Conservation (phyloP, 2,113 vertebrate genomes). For the Ondatra zibethicus region DNA sequence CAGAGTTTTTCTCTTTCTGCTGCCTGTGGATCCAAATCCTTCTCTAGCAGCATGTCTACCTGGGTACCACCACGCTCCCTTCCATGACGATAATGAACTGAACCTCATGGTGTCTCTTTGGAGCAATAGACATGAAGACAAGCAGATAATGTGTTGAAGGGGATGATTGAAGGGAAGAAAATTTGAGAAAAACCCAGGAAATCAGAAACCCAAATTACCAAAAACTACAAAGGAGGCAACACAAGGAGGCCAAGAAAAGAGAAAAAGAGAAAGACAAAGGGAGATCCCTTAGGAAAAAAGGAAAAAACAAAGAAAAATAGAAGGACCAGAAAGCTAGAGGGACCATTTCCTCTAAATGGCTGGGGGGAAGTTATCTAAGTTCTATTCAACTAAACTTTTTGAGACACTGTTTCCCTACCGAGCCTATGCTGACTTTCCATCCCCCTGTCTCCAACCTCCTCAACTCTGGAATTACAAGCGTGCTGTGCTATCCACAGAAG, state of each 20-base stretch:
- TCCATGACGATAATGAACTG: neutral
- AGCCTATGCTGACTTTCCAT: neutral
- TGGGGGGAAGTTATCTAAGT: neutral
- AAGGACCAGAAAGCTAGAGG: neutral
- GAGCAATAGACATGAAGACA: neutral
- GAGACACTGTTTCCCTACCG: neutral
- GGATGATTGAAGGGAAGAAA: neutral
- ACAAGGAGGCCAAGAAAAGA: neutral
- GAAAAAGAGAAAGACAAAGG: neutral
- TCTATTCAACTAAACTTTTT: neutral
- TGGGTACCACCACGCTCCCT: neutral
- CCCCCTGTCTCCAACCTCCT: neutral
- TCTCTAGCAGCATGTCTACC: neutral
- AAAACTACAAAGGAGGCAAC: conserved; percentile 9
- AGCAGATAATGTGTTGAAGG: conserved; percentile 57
- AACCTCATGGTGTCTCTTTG: neutral
- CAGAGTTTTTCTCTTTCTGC: neutral
- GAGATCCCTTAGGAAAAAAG: neutral
- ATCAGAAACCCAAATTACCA: conserved; percentile 12
- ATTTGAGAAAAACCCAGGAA: neutral
- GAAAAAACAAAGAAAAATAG: neutral
- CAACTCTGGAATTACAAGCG: neutral
- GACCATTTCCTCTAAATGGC: conserved; percentile 23
- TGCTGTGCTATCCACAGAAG: neutral
- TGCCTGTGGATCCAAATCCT: neutral